Percentiles rank a stretch among this genome's conserved stretches.
Conservation (phyloP, 1,140 invertebrate species). For the Drosophila persimilis region DNA sequence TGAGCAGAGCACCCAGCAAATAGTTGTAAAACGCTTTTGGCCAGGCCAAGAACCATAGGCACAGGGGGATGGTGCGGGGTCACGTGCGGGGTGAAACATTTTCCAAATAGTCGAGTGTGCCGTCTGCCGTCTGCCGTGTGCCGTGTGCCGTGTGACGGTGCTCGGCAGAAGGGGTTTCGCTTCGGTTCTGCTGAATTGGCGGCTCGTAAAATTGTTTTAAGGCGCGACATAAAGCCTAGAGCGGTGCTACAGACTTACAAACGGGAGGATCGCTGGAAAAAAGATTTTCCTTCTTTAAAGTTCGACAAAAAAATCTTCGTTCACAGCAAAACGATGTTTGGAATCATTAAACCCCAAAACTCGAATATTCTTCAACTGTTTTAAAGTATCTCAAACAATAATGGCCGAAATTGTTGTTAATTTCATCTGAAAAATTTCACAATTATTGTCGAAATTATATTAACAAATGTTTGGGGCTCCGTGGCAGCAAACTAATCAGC, state of each 20-base stretch:
- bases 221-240: conserved; percentile 41
- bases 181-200: conserved; percentile 25
- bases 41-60: conserved; percentile 1
- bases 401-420: not conserved
- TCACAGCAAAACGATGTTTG: too few species aligned
- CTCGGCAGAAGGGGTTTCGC: conserved; percentile 29
- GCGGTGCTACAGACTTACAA: not conserved
- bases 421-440: not conserved
- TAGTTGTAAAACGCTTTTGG: conserved; percentile 44
- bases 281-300: too few species aligned
- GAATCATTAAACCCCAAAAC: too few species aligned
- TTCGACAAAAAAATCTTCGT: too few species aligned
- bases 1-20: conserved; percentile 29
- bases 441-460: conserved; percentile 33
- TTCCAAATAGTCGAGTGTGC: conserved; percentile 40
- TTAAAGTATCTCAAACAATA: conserved; percentile 2
- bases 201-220: conserved; percentile 56
- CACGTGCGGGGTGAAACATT: conserved; percentile 17
- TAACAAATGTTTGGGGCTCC: conserved; percentile 20
- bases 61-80: not conserved
- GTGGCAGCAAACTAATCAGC: conserved; percentile 13
- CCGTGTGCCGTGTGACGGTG: not conserved
- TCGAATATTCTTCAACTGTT: too few species aligned
- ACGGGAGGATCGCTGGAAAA: not conserved
- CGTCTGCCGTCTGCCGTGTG: not conserved